Conservation (phyloP, 2,797 vertebrate species). For the Mallotus villosus region DNA sequence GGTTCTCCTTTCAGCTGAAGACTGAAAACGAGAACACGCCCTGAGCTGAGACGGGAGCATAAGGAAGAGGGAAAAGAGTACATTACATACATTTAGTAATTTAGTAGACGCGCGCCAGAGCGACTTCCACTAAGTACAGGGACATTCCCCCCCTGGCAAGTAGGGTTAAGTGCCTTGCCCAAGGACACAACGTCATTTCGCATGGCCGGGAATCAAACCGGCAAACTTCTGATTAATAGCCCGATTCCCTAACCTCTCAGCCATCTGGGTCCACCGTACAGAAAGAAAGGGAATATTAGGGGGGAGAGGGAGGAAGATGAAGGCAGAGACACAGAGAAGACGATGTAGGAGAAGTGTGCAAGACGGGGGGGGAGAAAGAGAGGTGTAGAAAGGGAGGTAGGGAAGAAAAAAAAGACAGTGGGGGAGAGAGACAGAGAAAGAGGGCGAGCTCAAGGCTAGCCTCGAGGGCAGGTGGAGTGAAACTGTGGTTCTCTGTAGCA, state of each 20-base stretch:
- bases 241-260: too few species aligned
- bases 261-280: conserved; percentile 8
- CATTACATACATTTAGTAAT: too few species aligned
- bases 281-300: conserved; percentile 27
- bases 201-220: too few species aligned
- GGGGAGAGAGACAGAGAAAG: conserved; percentile 17
- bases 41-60: conserved; percentile 53
- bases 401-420: conserved; percentile 2
- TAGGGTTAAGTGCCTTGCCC: too few species aligned
- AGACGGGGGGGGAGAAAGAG: conserved; percentile 18
- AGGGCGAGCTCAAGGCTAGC: conserved; percentile 43
- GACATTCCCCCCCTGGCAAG: too few species aligned
- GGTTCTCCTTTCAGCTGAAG: conserved; percentile 60
- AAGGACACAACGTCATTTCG: too few species aligned
- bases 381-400: conserved; percentile 15
- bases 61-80: conserved; percentile 29
- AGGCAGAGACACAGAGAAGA: conserved; percentile 38
- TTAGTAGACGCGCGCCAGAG: too few species aligned
- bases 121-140: too few species aligned
- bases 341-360: conserved; percentile 16
- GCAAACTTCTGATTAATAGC: too few species aligned
- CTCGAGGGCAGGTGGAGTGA: conserved; percentile 54
- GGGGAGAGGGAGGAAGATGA: conserved; percentile 19
- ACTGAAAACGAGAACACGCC: conserved; percentile 67
- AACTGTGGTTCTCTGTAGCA: conserved; percentile 51